A percentile compares a stretch with the other conserved stretches of the same genome.
Evolutionary conservation across 2,888 invertebrate species (phyloP).

Genomic region (Drosophila prostipennis): DNA sequence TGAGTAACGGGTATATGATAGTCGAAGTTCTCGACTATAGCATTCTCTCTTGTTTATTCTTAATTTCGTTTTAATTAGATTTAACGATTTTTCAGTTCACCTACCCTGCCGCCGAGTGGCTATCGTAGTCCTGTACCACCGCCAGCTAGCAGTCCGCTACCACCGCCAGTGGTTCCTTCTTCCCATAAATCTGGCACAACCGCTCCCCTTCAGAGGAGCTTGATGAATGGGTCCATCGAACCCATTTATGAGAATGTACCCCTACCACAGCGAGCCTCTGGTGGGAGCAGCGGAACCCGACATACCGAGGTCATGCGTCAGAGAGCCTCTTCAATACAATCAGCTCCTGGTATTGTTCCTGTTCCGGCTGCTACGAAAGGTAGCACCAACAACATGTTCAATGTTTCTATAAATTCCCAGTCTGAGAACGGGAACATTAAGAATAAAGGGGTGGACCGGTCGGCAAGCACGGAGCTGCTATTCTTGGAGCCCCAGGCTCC

Average conservation of each 20-base stretch:
- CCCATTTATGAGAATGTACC: slow-evolving; percentile 94
- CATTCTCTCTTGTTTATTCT: too few species aligned
- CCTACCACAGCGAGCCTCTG: slow-evolving; percentile 84
- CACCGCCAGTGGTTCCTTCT: slow-evolving; percentile 69
- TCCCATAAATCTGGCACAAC: slow-evolving; percentile 52
- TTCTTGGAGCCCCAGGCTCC: slow-evolving; percentile 77
- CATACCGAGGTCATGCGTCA: slow-evolving; percentile 79
- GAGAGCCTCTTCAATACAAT: slow-evolving; percentile 89
- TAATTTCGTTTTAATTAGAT: too few species aligned
- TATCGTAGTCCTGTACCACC: slow-evolving; percentile 84
- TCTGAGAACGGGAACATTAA: slow-evolving; percentile 70
- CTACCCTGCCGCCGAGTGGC: slow-evolving; percentile 84
- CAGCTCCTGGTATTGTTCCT: slow-evolving; percentile 87
- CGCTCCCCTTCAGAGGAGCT: slow-evolving; percentile 82
- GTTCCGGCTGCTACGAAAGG: slow-evolving; percentile 63
- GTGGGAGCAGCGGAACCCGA: slow-evolving; percentile 51
- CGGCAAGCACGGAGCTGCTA: slow-evolving; percentile 76
- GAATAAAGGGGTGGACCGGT: slow-evolving; percentile 74
- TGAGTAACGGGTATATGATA: too few species aligned
- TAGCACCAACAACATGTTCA: slow-evolving; percentile 58
- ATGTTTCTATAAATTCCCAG: slow-evolving; percentile 53
- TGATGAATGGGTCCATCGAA: slow-evolving; percentile 87
- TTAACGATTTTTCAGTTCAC: slow-evolving; percentile 48
- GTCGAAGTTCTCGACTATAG: too few species aligned
- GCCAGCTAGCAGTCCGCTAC: slow-evolving; percentile 83